phyloP scores from a whole-genome alignment of 2,888 invertebrate genomes.

The Mimumesa dahlbomi region DNA sequence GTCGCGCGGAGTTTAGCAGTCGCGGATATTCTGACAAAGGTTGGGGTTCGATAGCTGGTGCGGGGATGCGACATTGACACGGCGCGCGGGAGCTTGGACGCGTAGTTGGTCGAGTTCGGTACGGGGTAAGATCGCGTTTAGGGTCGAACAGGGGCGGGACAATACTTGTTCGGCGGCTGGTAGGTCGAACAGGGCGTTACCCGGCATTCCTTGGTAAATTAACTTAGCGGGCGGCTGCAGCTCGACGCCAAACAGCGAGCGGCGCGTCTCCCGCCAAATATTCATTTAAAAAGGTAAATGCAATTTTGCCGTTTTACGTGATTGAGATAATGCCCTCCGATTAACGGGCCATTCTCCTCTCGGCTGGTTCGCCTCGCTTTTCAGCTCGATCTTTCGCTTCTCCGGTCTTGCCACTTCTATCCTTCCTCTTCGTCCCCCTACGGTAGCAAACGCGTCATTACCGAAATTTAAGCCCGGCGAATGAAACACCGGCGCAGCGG shows the following conservation, averaged over 20 bases:
- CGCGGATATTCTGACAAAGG: too few species aligned
- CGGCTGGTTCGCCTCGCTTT: conserved; percentile 35
- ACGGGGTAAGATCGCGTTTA: conserved; percentile 43
- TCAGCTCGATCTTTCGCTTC: conserved; percentile 18
- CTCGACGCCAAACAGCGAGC: conserved; percentile 80
- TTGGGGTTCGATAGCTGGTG: too few species aligned
- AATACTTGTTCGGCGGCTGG: conserved; percentile 68
- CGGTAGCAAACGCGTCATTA: conserved; percentile 78
- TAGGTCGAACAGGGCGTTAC: conserved; percentile 78
- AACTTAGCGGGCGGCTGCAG: conserved; percentile 79
- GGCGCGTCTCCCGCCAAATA: conserved; percentile 77
- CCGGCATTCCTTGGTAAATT: conserved; percentile 79
- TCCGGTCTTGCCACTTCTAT: conserved; percentile 12
- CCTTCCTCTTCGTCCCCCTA: conserved; percentile 45
- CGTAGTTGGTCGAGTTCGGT: background rate
- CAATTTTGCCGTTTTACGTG: conserved; percentile 80
- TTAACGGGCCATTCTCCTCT: conserved; percentile 71
- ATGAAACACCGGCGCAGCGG: conserved; percentile 36
- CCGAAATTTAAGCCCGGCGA: conserved; percentile 71
- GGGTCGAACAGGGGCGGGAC: conserved; percentile 63
- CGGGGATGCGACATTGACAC: too few species aligned
- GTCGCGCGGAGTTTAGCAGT: conserved; percentile 46
- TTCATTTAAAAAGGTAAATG: conserved; percentile 81
- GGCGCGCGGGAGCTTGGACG: background rate
- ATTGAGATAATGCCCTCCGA: conserved; percentile 80